Percentiles rank a stretch among this genome's conserved stretches.
These are phyloP conservation scores for Phocides pigmalion DNA, from an alignment of 1,140 invertebrate genomes.

Conservation along the genomic window DNA sequence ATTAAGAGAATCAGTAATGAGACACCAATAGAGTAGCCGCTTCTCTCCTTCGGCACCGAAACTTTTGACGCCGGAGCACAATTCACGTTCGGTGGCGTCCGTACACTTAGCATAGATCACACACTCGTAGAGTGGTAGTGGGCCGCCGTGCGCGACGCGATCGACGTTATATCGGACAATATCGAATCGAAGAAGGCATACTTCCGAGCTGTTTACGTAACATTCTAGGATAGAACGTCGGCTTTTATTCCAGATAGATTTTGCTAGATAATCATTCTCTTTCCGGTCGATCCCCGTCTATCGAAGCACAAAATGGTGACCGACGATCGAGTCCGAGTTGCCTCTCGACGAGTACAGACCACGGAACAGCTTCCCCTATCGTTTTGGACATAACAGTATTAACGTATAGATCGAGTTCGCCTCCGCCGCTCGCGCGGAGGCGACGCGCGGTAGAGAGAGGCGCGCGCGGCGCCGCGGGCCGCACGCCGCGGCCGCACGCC, in stretches of 20 bases:
- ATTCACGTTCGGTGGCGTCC: conserved; percentile 48
- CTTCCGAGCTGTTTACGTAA: conserved; percentile 79
- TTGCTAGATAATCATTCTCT: conserved; percentile 80
- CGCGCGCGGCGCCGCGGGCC: conserved; percentile 37
- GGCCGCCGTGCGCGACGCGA: conserved; percentile 66
- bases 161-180: conserved; percentile 80
- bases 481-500: conserved; percentile 13
- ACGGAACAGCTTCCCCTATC: conserved; percentile 63
- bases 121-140: conserved; percentile 81
- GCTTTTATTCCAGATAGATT: conserved; percentile 83
- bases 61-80: conserved; percentile 77
- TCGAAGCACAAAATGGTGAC: conserved; percentile 78
- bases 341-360: conserved; percentile 62
- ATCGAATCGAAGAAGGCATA: conserved; percentile 77
- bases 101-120: conserved; percentile 72
- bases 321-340: conserved; percentile 71
- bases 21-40: conserved; percentile 84
- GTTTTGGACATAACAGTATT: conserved; percentile 75
- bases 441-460: conserved; percentile 45
- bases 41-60: conserved; percentile 79
- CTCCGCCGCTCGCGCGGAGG: conserved; percentile 69
- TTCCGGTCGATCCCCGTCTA: conserved; percentile 73
- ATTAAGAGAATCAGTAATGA: conserved; percentile 82
- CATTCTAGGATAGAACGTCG: conserved; percentile 77
- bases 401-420: conserved; percentile 74